Percentiles rank a stretch among this genome's conserved stretches.
Evolutionary conservation across 2,888 invertebrate species (phyloP).

Genomic region (Brachyptera putata): DNA sequence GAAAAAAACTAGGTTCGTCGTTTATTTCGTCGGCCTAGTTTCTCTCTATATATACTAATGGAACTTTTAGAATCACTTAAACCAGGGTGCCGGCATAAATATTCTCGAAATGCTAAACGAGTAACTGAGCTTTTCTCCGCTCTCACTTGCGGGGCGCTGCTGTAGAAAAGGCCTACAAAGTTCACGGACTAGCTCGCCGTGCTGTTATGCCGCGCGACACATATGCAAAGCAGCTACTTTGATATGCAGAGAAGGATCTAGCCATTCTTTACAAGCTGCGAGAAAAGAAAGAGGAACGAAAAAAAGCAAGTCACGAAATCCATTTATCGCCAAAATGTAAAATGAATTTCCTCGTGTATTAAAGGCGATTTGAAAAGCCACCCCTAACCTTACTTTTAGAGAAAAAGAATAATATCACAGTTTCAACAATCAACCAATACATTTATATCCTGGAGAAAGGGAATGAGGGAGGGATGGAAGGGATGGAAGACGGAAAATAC

Average conservation of each 20-base stretch:
- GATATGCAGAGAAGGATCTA: conserved; percentile 25
- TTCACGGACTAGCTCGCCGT: not conserved
- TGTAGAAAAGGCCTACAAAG: not conserved
- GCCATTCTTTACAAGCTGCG: conserved; percentile 25
- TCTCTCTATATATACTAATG: conserved; percentile 10
- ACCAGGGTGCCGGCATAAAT: conserved; percentile 22
- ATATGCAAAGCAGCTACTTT: conserved; percentile 26
- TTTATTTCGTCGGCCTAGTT: conserved; percentile 21
- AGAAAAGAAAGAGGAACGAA: conserved; percentile 15
- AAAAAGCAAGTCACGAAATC: conserved; percentile 22
- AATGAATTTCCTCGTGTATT: conserved; percentile 22
- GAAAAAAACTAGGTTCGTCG: not conserved
- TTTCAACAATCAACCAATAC: not conserved
- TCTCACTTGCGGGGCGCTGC: not conserved
- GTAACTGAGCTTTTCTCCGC: conserved; percentile 4
- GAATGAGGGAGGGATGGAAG: too few relatives aligned
- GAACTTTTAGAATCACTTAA: conserved; percentile 27
- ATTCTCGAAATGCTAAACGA: conserved; percentile 23
- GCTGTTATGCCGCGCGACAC: conserved; percentile 10
- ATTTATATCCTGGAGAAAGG: too few relatives aligned
- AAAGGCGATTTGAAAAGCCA: conserved; percentile 14
- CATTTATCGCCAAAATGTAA: conserved; percentile 22
- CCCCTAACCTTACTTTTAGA: not conserved
- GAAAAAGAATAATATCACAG: not conserved
- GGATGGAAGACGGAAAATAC: too few relatives aligned